phyloP scores from a whole-genome alignment of 2,797 vertebrate genomes.

The Galago senegalensis region DNA sequence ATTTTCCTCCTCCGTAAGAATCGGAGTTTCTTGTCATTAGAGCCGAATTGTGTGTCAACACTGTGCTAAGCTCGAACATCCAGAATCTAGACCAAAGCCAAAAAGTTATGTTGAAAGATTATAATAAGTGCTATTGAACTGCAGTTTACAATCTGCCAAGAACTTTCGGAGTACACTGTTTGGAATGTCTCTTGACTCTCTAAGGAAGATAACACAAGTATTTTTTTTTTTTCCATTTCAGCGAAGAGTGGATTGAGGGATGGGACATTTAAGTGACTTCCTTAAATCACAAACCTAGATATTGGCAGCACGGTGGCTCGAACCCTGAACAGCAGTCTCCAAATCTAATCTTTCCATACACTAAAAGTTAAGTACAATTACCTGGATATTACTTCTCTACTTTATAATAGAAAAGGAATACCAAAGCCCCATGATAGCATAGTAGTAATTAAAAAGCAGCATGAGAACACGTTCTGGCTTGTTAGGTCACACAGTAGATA shows the following conservation, averaged over 20 bases:
- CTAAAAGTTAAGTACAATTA: conserved; percentile 46
- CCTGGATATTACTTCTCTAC: conserved; percentile 19
- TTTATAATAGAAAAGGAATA: neutral
- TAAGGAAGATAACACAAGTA: neutral
- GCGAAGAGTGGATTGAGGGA: neutral
- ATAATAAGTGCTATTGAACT: neutral
- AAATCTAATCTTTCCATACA: neutral
- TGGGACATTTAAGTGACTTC: neutral
- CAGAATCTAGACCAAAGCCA: conserved; percentile 63
- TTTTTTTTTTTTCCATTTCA: conserved; percentile 15
- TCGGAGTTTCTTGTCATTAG: conserved; percentile 73
- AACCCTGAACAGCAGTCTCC: neutral
- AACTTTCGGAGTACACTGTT: neutral
- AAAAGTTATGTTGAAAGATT: conserved; percentile 37
- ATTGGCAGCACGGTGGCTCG: neutral
- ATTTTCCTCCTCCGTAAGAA: conserved; percentile 80
- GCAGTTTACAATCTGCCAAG: neutral
- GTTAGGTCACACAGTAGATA: neutral
- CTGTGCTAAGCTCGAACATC: neutral
- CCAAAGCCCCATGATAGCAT: neutral
- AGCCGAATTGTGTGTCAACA: conserved; percentile 66
- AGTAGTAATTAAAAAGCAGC: neutral
- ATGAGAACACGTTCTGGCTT: neutral
- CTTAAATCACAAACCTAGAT: neutral
- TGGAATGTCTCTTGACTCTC: neutral